Percentiles rank a stretch among this genome's conserved stretches.
Evolutionary conservation across 2,797 vertebrate species (phyloP).

Genomic region (Labeo calbasu): DNA sequence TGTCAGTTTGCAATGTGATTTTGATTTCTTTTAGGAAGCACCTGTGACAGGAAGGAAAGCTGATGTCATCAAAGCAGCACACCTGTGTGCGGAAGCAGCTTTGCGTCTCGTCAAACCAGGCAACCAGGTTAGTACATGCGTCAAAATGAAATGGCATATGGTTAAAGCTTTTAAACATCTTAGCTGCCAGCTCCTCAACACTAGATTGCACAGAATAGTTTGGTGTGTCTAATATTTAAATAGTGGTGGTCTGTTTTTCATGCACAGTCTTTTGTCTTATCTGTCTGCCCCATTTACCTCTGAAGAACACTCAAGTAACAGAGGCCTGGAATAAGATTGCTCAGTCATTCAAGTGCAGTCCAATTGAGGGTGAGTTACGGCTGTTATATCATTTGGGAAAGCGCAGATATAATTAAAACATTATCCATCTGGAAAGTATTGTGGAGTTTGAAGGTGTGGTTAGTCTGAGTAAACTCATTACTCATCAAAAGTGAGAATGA

Average conservation of each 20-base stretch:
- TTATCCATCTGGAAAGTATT: background rate
- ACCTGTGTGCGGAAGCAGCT: slow-evolving; percentile 94
- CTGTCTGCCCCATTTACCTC: background rate
- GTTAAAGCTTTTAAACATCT: background rate
- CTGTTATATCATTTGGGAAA: background rate
- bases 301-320: slow-evolving; percentile 94
- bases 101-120: slow-evolving; percentile 96
- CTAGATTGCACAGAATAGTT: background rate
- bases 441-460: slow-evolving; percentile 3
- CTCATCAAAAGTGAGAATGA: background rate
- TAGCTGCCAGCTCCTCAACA: background rate
- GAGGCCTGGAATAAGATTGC: slow-evolving; percentile 99
- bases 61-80: slow-evolving; percentile 93
- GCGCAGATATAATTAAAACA: background rate
- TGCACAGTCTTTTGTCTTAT: background rate
- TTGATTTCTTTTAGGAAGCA: slow-evolving; percentile 79
- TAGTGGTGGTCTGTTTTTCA: background rate
- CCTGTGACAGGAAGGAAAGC: slow-evolving; percentile 91
- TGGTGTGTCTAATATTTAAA: background rate
- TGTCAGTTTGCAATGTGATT: background rate
- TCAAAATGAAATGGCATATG: background rate
- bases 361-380: slow-evolving; percentile 88
- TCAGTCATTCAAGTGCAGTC: slow-evolving; percentile 94
- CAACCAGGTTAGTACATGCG: slow-evolving; percentile 84
- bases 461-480: slow-evolving; percentile 5